Evolutionary conservation across 2,797 vertebrate genomes (phyloP).

Genomic region (Monodelphis domestica): DNA sequence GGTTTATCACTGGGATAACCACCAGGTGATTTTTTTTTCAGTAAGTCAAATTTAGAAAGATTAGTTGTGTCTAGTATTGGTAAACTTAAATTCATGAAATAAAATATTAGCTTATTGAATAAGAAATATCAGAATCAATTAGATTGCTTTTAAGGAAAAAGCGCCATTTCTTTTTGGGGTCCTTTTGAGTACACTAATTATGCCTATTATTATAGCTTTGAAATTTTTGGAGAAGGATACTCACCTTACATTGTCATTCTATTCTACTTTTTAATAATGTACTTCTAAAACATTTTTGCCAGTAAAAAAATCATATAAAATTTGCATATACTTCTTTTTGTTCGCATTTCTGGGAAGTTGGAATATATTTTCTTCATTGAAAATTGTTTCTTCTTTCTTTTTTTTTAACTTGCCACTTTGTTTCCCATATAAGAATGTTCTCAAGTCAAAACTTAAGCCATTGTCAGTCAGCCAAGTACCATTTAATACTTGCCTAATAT

Average conservation of each 20-base stretch:
- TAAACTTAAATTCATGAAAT: too few relatives aligned
- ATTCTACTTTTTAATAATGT: not conserved
- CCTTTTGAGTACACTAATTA: too few relatives aligned
- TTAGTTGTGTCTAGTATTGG: too few relatives aligned
- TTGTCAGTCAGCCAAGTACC: not conserved
- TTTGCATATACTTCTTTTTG: not conserved
- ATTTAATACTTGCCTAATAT: not conserved
- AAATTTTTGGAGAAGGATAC: not conserved
- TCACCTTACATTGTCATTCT: not conserved
- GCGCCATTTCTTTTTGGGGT: too few relatives aligned
- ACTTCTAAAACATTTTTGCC: not conserved
- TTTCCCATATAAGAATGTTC: not conserved
- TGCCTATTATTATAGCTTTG: not conserved
- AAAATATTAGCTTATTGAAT: too few relatives aligned
- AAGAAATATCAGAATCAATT: too few relatives aligned
- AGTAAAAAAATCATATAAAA: too few relatives aligned
- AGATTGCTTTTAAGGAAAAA: too few relatives aligned
- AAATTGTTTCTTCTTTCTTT: not conserved
- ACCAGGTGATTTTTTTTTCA: too few relatives aligned
- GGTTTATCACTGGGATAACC: too few relatives aligned
- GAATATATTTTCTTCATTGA: not conserved
- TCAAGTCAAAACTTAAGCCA: not conserved
- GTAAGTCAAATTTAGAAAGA: too few relatives aligned
- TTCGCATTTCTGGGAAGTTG: not conserved
- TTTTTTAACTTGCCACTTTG: too few relatives aligned